These are phyloP conservation scores for Cantharis nigra DNA, from an alignment of 2,888 invertebrate species.

Conservation along the genomic window DNA sequence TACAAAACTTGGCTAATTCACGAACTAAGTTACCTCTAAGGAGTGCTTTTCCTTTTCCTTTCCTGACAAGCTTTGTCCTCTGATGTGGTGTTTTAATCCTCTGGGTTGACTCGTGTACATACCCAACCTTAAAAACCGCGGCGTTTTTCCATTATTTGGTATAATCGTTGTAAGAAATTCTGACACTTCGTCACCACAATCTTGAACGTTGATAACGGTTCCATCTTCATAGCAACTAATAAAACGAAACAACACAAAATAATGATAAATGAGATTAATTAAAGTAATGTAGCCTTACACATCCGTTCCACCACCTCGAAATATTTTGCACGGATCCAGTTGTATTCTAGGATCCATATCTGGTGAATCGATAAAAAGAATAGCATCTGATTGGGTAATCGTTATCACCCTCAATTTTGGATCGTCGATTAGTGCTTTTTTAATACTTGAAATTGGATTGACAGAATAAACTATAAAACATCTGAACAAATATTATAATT, in stretches of 20 bases:
- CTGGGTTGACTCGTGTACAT: background rate
- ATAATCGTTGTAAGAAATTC: background rate
- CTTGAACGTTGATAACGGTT: background rate
- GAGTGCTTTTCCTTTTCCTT: background rate
- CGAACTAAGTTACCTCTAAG: background rate
- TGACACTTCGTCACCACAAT: background rate
- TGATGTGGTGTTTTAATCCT: background rate
- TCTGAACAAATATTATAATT: background rate
- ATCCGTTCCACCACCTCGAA: too few species aligned
- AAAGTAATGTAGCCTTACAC: too few species aligned
- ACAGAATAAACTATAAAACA: background rate
- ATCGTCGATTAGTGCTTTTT: background rate
- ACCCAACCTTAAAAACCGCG: background rate
- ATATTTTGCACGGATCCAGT: background rate
- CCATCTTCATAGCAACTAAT: background rate
- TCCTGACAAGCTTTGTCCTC: background rate
- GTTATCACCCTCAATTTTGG: background rate
- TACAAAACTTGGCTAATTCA: background rate
- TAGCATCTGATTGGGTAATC: background rate
- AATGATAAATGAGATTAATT: too few species aligned
- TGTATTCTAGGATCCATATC: background rate
- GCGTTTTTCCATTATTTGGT: background rate
- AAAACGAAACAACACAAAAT: too few species aligned
- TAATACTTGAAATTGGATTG: background rate
- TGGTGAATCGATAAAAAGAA: background rate